Evolutionary conservation across 2,113 vertebrate species (phyloP).

Genomic region (Rhabdornis inornatus): DNA sequence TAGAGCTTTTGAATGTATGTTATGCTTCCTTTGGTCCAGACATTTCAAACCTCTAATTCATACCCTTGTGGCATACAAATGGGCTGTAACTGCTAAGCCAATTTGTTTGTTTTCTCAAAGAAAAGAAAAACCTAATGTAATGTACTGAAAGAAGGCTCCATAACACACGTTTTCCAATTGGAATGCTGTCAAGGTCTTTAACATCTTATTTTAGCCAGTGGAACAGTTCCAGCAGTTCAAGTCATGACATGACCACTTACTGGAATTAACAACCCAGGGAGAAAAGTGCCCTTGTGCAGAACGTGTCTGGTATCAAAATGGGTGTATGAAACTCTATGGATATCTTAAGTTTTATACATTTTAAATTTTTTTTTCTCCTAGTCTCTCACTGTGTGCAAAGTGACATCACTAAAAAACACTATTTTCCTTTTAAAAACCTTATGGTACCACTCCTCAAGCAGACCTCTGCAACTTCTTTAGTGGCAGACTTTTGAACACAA

Average conservation of each 20-base stretch:
- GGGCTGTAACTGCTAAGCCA: conserved; percentile 23
- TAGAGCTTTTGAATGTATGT: background rate
- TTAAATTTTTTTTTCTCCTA: background rate
- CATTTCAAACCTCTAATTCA: conserved; percentile 22
- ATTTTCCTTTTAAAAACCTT: background rate
- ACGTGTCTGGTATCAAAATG: background rate
- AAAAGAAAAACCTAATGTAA: background rate
- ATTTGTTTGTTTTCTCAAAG: conserved; percentile 35
- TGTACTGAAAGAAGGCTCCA: background rate
- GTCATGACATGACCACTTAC: conserved; percentile 17
- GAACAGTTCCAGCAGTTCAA: conserved; percentile 39
- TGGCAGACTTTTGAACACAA: background rate
- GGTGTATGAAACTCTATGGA: background rate
- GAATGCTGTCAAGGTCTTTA: conserved; percentile 33
- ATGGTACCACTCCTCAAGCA: background rate
- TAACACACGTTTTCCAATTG: conserved; percentile 7
- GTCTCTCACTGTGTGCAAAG: background rate
- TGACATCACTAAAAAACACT: background rate
- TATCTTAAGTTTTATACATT: background rate
- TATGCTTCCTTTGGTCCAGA: background rate
- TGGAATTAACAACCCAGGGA: conserved; percentile 19
- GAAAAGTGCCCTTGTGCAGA: background rate
- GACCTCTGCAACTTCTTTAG: background rate
- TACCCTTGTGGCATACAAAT: background rate
- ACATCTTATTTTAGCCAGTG: conserved; percentile 24